phyloP scores from a whole-genome alignment of 2,797 vertebrate genomes.

The Enteromius unitaeniatus region DNA sequence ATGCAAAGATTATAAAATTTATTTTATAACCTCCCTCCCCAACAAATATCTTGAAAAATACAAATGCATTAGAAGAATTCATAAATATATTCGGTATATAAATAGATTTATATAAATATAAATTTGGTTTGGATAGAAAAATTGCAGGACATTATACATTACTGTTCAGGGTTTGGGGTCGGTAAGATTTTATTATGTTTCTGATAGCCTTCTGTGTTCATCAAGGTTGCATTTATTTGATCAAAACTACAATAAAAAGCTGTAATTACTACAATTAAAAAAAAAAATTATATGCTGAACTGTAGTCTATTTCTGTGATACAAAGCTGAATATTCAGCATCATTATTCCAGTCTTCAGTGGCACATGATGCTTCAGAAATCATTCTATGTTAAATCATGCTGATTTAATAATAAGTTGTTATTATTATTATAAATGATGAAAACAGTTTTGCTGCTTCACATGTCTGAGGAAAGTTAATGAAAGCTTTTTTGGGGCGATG shows the following conservation, averaged over 20 bases:
- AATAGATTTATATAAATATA: too few relatives aligned
- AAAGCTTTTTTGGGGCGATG: neutral
- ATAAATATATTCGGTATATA: neutral
- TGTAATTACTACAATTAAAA: neutral
- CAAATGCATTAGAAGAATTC: neutral
- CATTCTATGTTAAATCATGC: neutral
- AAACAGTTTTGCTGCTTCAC: neutral
- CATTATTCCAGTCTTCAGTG: neutral
- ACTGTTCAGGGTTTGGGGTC: neutral
- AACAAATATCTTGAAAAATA: neutral
- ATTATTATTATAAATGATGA: neutral
- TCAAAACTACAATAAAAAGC: neutral
- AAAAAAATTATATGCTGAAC: neutral
- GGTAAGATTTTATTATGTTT: neutral
- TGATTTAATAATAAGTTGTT: neutral
- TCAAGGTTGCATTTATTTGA: neutral
- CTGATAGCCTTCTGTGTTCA: neutral
- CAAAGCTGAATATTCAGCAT: neutral
- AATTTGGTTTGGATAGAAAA: neutral
- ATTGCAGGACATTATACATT: neutral
- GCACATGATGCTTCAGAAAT: neutral
- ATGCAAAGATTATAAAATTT: neutral
- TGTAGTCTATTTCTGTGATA: neutral
- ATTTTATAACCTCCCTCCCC: too few relatives aligned
- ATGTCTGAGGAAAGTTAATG: neutral